Evolutionary conservation across 2,797 vertebrate genomes (phyloP).

Genomic region (Phoeniculus purpureus): DNA sequence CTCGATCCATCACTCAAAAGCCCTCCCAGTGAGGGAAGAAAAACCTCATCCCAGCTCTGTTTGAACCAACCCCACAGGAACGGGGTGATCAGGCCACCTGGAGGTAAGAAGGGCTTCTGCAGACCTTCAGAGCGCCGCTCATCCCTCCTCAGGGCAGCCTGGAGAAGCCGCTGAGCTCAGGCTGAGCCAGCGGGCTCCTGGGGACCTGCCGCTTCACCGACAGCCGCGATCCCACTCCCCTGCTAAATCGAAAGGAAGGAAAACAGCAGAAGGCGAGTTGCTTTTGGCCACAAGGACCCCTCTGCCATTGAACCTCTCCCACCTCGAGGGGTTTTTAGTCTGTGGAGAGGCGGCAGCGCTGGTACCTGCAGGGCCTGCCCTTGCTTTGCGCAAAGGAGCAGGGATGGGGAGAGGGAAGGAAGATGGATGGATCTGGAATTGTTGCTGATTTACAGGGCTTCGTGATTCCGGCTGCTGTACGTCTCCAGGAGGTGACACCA

Average conservation of each 20-base stretch:
- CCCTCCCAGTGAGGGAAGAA: too few relatives aligned
- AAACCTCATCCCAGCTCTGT: neutral
- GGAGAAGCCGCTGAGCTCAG: rapidly evolving
- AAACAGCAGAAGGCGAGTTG: neutral
- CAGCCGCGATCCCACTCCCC: rapidly evolving
- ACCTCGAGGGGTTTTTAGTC: neutral
- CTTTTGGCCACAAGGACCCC: neutral
- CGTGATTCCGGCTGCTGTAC: neutral
- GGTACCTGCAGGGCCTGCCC: conserved; percentile 1
- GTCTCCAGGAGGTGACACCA: conserved; percentile 65
- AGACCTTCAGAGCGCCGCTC: neutral
- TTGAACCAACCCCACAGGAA: neutral
- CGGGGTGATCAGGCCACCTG: neutral
- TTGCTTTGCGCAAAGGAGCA: neutral
- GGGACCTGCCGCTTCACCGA: neutral
- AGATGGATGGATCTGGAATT: conserved; percentile 58
- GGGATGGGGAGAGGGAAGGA: neutral
- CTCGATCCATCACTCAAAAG: too few relatives aligned
- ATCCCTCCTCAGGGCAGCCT: neutral
- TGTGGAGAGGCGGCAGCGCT: neutral
- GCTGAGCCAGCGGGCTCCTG: neutral
- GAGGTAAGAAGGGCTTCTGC: neutral
- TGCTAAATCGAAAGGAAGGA: neutral
- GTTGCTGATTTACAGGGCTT: conserved; percentile 60
- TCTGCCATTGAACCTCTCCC: neutral